Conservation (phyloP, 2,113 vertebrate genomes). For the Colinus virginianus region DNA sequence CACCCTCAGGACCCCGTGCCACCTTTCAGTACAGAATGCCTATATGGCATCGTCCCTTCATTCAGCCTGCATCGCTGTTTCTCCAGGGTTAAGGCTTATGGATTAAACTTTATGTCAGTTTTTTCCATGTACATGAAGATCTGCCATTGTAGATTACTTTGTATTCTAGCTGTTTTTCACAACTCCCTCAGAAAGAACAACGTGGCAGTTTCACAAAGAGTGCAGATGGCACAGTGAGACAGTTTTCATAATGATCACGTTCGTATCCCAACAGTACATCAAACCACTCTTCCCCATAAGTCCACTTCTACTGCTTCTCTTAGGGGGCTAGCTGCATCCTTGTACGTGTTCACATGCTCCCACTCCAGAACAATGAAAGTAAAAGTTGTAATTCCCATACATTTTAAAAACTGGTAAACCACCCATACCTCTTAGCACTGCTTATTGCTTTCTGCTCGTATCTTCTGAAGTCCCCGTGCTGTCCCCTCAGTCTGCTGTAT, state of each 20-base stretch:
- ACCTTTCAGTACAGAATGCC: neutral
- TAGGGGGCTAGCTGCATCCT: neutral
- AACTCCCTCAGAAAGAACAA: neutral
- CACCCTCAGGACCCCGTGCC: neutral
- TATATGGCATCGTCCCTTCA: neutral
- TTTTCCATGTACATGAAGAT: neutral
- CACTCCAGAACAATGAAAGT: neutral
- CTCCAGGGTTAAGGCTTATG: too few species aligned
- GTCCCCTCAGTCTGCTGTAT: neutral
- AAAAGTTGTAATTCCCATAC: neutral
- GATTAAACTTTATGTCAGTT: neutral
- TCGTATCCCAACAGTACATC: neutral
- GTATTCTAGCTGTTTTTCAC: slow-evolving; percentile 6
- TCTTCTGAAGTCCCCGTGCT: neutral
- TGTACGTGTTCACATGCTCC: neutral
- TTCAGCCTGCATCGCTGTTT: neutral
- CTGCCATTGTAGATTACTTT: neutral
- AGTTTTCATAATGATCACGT: neutral
- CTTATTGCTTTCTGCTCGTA: neutral
- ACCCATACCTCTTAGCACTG: neutral
- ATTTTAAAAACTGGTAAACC: neutral
- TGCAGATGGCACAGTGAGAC: neutral
- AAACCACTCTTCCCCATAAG: neutral
- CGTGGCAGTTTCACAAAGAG: neutral
- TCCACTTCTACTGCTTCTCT: neutral